Evolutionary conservation across 2,888 invertebrate species (phyloP).

Genomic region (Chrysopilus asiliformis): DNA sequence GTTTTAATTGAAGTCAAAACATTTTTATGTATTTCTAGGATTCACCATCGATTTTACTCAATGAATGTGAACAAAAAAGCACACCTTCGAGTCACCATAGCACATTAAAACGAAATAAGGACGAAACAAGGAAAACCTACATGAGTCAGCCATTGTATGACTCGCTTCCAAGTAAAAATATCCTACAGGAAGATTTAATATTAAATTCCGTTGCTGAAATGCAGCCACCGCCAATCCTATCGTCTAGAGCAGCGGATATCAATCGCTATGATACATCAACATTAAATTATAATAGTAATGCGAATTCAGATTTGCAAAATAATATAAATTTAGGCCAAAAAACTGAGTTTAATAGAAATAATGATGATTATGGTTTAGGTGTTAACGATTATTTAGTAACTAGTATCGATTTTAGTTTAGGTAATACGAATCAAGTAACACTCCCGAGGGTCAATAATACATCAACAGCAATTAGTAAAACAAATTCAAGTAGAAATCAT

Average conservation of each 20-base stretch:
- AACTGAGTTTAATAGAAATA: constrained; percentile 4
- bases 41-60: constrained; percentile 12
- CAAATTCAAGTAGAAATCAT: constrained; percentile 52
- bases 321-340: constrained; percentile 15
- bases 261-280: constrained; percentile 9
- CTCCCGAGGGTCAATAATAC: constrained; percentile 9
- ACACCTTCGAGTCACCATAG: constrained; percentile 32
- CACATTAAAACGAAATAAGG: constrained; percentile 30
- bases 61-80: constrained; percentile 18
- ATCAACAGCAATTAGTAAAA: constrained; percentile 28
- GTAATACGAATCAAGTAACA: constrained; percentile 12
- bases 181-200: constrained; percentile 12
- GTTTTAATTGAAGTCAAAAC: neutral
- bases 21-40: constrained; percentile 9
- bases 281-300: constrained; percentile 9
- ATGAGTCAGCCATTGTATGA: constrained; percentile 30
- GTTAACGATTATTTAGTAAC: constrained; percentile 16
- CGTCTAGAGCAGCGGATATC: neutral
- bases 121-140: constrained; percentile 25
- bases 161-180: constrained; percentile 21
- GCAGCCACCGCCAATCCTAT: constrained; percentile 2
- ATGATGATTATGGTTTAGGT: constrained; percentile 8
- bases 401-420: constrained; percentile 18
- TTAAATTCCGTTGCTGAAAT: constrained; percentile 14
- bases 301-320: constrained; percentile 11